Percentiles rank a stretch among this genome's conserved stretches.
phyloP scores from a whole-genome alignment of 2,113 vertebrate species.

The Vimba vimba region DNA sequence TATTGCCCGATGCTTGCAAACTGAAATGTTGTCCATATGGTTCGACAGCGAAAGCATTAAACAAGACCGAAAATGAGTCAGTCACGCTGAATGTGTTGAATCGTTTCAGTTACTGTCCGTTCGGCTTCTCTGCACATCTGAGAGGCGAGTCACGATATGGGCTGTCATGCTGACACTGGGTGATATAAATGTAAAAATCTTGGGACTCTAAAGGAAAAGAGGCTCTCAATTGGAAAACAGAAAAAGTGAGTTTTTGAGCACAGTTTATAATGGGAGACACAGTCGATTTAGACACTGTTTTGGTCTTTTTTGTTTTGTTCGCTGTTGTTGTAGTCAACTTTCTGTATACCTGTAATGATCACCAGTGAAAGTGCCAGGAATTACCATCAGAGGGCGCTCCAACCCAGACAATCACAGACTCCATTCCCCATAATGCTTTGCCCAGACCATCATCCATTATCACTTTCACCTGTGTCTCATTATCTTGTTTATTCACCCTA shows the following conservation, averaged over 20 bases:
- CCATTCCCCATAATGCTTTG: no score
- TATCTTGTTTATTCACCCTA: no score
- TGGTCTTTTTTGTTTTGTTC: background rate
- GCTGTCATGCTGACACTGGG: background rate
- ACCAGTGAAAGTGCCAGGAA: no score
- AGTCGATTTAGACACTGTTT: background rate
- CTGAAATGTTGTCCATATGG: background rate
- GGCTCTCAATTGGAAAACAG: no score
- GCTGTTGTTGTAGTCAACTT: background rate
- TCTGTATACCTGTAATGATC: background rate
- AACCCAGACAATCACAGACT: no score
- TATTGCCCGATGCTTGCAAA: background rate
- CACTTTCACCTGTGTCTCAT: no score
- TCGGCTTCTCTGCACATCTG: conserved; percentile 5
- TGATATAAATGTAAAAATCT: background rate
- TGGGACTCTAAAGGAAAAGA: background rate
- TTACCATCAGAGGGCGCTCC: no score
- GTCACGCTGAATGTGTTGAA: background rate
- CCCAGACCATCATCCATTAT: no score
- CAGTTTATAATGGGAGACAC: no score
- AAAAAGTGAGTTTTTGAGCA: no score
- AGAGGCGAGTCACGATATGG: background rate
- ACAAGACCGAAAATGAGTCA: conserved; percentile 11
- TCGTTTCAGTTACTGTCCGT: background rate
- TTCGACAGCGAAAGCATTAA: background rate